Conservation (phyloP, 1,140 invertebrate genomes). For the Drosophila orosa region DNA sequence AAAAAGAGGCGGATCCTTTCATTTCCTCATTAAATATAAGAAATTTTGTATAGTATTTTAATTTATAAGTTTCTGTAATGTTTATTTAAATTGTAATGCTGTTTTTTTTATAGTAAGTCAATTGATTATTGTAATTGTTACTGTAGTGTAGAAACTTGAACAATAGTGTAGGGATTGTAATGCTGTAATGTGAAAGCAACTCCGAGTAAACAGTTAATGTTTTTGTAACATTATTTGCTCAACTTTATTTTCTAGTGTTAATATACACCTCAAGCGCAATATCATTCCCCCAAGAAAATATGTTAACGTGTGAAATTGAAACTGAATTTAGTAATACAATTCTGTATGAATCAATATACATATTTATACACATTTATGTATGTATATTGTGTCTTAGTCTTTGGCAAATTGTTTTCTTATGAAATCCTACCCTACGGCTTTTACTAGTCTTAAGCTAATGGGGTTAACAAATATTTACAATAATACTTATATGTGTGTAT, state of each 20-base stretch:
- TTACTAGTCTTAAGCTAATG: constrained; percentile 13
- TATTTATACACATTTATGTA: neutral
- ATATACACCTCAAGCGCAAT: too few species aligned
- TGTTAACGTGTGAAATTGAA: neutral
- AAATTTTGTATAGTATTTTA: too few species aligned
- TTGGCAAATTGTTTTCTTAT: constrained; percentile 7
- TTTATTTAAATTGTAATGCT: too few species aligned
- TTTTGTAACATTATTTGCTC: neutral
- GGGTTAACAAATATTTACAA: constrained; percentile 13
- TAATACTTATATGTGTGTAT: constrained; percentile 16
- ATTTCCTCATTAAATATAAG: too few species aligned
- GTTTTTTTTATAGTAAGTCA: too few species aligned
- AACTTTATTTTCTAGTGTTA: too few species aligned
- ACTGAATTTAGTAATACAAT: neutral
- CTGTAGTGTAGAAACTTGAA: too few species aligned
- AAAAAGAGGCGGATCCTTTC: too few species aligned
- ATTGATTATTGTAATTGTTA: too few species aligned
- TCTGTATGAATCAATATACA: neutral
- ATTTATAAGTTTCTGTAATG: too few species aligned
- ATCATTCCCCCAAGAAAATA: neutral
- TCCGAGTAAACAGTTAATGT: neutral
- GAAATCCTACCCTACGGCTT: neutral
- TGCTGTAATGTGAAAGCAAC: neutral
- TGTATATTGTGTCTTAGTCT: neutral
- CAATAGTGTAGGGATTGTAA: too few species aligned